Evolutionary conservation across 2,113 vertebrate species (phyloP).

Genomic region (Poicephalus gulielmi): DNA sequence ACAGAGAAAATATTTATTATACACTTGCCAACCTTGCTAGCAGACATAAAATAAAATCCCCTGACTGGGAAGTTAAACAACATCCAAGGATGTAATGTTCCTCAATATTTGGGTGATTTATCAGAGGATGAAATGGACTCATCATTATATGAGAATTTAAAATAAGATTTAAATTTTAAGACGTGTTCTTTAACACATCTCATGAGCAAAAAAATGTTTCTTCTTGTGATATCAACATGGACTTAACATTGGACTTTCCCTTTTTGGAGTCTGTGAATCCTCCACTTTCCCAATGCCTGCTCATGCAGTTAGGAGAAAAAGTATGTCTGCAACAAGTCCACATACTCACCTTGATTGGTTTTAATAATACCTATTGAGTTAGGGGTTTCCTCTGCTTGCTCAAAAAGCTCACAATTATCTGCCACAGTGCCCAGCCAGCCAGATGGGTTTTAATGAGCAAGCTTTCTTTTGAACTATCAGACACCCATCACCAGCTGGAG

Average conservation of each 20-base stretch:
- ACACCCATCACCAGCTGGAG: neutral
- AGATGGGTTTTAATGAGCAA: neutral
- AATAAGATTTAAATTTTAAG: neutral
- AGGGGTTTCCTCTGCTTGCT: neutral
- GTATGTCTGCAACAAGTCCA: neutral
- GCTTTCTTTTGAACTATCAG: neutral
- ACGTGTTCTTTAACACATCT: neutral
- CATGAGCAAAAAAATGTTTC: neutral
- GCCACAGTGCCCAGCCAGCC: neutral
- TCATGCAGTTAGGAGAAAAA: neutral
- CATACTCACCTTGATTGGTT: neutral
- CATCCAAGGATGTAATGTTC: neutral
- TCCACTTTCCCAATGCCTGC: neutral
- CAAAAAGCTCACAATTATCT: neutral
- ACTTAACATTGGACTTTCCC: neutral
- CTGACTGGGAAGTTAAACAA: neutral
- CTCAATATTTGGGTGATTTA: neutral
- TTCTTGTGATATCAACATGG: neutral
- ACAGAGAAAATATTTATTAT: neutral
- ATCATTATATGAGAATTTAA: neutral
- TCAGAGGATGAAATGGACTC: neutral
- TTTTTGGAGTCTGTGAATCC: neutral
- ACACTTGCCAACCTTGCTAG: neutral
- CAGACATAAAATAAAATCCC: neutral
- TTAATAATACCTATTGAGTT: neutral